These are phyloP conservation scores for Linurgus olivaceus DNA, from an alignment of 2,797 vertebrate genomes.

Conservation along the genomic window DNA sequence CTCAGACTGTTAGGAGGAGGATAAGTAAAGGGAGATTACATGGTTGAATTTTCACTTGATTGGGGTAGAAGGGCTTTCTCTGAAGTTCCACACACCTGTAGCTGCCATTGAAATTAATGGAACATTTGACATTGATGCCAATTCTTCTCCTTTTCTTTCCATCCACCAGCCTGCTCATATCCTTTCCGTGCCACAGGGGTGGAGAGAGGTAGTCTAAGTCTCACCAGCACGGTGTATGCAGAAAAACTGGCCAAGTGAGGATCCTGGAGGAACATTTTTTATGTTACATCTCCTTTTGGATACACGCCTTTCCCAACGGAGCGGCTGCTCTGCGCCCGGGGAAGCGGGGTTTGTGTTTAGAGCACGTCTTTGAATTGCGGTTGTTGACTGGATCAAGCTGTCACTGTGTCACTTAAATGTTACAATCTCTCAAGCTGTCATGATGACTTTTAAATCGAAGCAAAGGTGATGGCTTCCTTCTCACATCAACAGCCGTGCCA, in stretches of 20 bases:
- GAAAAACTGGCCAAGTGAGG: neutral
- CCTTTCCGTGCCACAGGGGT: neutral
- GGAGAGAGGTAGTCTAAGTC: neutral
- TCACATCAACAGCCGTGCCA: neutral
- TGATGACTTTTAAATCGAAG: conserved; percentile 37
- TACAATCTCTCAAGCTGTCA: conserved; percentile 56
- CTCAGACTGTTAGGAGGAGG: neutral
- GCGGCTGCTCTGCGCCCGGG: neutral
- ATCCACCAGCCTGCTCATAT: neutral
- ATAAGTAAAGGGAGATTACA: neutral
- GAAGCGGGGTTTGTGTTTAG: neutral
- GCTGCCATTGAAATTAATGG: neutral
- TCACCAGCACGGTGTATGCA: neutral
- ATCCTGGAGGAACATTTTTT: conserved; percentile 34
- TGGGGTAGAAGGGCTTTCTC: neutral
- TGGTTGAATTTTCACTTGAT: neutral
- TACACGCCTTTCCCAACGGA: neutral
- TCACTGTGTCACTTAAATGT: conserved; percentile 50
- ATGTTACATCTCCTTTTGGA: neutral
- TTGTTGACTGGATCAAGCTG: conserved; percentile 24
- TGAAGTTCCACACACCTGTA: neutral
- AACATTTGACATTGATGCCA: neutral
- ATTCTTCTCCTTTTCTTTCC: neutral
- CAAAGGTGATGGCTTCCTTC: conserved; percentile 36
- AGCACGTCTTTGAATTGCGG: neutral